Conservation (phyloP, 2,888 invertebrate genomes). For the Drepanosiphum platanoidis region DNA sequence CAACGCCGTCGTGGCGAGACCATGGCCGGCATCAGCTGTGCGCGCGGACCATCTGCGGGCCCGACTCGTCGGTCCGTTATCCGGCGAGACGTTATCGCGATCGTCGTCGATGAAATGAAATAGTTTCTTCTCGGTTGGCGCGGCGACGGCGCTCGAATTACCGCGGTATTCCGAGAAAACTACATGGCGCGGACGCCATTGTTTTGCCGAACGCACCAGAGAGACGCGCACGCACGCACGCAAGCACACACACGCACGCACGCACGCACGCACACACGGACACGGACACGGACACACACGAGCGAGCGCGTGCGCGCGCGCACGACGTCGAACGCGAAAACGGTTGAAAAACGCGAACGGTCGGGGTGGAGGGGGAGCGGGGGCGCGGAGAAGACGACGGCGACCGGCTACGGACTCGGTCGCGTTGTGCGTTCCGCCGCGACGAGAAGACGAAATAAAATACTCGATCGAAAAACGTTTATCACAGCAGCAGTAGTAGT, state of each 20-base stretch:
- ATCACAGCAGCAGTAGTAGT: too few relatives aligned
- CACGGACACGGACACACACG: not conserved
- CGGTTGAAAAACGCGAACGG: not conserved
- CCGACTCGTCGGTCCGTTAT: not conserved
- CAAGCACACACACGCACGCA: not conserved
- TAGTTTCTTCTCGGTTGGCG: too few relatives aligned
- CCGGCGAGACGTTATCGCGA: too few relatives aligned
- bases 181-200: not conserved
- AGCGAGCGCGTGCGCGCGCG: not conserved
- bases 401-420: too few relatives aligned
- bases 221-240: not conserved
- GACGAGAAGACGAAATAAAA: too few relatives aligned
- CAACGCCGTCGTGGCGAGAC: slow-evolving; percentile 41
- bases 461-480: too few relatives aligned
- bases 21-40: slow-evolving; percentile 48
- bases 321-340: not conserved
- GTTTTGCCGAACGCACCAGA: not conserved
- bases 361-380: too few relatives aligned
- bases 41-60: slow-evolving; percentile 23
- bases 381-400: not conserved
- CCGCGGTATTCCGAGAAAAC: not conserved
- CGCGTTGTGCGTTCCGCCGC: too few relatives aligned
- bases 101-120: too few relatives aligned
- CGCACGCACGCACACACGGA: not conserved
- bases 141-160: too few relatives aligned